Evolutionary conservation across 2,113 vertebrate species (phyloP).

Genomic region (Cryptotis parvus): DNA sequence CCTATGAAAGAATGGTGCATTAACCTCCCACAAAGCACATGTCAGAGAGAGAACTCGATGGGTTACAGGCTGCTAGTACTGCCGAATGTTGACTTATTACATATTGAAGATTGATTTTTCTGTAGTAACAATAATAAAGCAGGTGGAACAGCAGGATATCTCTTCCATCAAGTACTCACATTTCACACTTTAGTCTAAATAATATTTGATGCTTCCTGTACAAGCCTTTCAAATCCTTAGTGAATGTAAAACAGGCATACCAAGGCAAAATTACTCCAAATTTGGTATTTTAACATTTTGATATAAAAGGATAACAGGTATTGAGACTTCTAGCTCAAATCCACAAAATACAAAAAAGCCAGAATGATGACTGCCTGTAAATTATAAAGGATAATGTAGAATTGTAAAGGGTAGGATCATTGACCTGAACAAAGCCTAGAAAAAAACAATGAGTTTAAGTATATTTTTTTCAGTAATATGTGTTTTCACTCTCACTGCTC

Average conservation of each 20-base stretch:
- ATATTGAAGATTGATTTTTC: slow-evolving; percentile 40
- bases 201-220: slow-evolving; percentile 26
- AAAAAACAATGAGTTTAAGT: neutral
- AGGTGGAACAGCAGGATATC: neutral
- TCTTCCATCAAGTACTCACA: neutral
- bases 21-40: neutral
- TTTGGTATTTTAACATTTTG: neutral
- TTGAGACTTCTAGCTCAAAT: slow-evolving; percentile 19
- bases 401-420: neutral
- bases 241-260: neutral
- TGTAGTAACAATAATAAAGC: slow-evolving; percentile 40
- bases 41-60: neutral
- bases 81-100: slow-evolving; percentile 35
- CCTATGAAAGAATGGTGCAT: neutral
- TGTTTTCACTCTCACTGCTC: neutral
- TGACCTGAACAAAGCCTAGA: neutral
- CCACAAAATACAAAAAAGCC: neutral
- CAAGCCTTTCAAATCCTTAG: neutral
- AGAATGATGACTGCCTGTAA: neutral
- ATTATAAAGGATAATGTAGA: neutral
- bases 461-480: neutral
- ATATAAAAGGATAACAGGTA: neutral
- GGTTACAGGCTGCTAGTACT: neutral
- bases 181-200: slow-evolving; percentile 35
- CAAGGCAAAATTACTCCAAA: neutral